phyloP scores from a whole-genome alignment of 2,797 vertebrate genomes.

The Meda fulgida region DNA sequence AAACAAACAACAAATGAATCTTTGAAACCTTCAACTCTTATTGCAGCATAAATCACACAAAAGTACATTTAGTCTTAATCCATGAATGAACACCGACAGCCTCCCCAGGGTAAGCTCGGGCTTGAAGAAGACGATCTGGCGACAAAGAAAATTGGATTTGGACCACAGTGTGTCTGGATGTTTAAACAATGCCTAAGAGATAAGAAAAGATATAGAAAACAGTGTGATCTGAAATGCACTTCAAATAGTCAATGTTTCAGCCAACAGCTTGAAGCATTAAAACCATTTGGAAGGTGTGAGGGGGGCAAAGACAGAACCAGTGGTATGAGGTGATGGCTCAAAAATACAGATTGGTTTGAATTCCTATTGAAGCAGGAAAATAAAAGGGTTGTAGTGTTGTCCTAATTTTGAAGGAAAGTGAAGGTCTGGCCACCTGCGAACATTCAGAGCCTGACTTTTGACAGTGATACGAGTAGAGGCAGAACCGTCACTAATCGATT shows the following conservation, averaged over 20 bases:
- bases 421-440: neutral
- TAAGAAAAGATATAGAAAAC: neutral
- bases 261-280: neutral
- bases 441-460: neutral
- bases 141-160: constrained; percentile 7
- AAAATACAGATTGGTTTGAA: neutral
- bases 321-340: neutral
- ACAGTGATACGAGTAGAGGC: neutral
- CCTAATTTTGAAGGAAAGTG: neutral
- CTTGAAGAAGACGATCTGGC: neutral
- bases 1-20: neutral
- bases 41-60: constrained; percentile 2
- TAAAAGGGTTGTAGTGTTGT: neutral
- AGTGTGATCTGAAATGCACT: neutral
- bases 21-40: neutral
- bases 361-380: neutral
- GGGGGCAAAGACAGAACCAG: neutral
- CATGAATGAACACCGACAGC: constrained; percentile 4
- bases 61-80: neutral
- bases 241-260: neutral
- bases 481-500: neutral
- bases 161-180: neutral
- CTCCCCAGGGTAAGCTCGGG: neutral
- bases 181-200: neutral
- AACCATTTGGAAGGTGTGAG: neutral